A percentile compares a stretch with the other conserved stretches of the same genome.
Evolutionary conservation across 2,888 invertebrate genomes (phyloP).

Genomic region (Limnephilus rhombicus): DNA sequence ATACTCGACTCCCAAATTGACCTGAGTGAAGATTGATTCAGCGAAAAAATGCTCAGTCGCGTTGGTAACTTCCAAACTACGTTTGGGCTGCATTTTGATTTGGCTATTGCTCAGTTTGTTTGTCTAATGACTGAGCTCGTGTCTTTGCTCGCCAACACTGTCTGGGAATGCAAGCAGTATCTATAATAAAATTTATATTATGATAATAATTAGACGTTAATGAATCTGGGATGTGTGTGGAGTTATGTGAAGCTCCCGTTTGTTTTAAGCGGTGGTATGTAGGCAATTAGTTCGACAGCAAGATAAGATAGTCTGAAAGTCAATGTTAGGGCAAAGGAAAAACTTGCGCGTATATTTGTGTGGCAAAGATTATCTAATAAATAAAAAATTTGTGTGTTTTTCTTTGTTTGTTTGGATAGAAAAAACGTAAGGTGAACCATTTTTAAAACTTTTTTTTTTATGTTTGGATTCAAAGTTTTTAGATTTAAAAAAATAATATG

Average conservation of each 20-base stretch:
- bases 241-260: background rate
- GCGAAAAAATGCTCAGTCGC: background rate
- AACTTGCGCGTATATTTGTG: background rate
- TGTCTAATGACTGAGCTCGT: background rate
- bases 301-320: background rate
- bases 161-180: background rate
- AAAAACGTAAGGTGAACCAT: too few relatives aligned
- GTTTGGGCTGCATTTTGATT: too few relatives aligned
- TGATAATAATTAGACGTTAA: background rate
- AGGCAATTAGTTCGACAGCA: background rate
- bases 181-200: background rate
- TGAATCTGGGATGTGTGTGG: background rate
- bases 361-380: too few relatives aligned
- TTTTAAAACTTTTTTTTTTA: too few relatives aligned
- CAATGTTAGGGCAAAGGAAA: background rate
- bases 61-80: background rate
- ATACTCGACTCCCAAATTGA: too few relatives aligned
- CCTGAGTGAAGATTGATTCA: background rate
- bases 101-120: background rate
- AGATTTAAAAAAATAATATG: too few relatives aligned
- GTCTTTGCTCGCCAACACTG: background rate
- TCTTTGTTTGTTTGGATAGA: too few relatives aligned
- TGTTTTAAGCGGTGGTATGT: background rate
- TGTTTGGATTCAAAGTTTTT: too few relatives aligned
- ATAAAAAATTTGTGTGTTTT: too few relatives aligned